Evolutionary conservation across 2,113 vertebrate species (phyloP).

Genomic region (Rafetus swinhoei): DNA sequence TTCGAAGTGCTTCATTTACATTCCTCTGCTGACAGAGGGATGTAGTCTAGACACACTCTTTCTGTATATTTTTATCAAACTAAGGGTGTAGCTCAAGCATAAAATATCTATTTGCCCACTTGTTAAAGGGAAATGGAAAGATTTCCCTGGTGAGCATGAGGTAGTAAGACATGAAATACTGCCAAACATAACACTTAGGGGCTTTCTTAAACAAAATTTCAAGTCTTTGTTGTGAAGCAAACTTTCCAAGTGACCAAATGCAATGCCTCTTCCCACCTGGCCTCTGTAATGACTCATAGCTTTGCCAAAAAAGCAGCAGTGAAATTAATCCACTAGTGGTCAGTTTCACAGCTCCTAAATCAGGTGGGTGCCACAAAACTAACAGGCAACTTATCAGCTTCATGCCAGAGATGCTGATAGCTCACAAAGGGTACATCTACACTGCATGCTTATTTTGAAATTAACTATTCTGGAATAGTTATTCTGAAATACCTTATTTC

Average conservation of each 20-base stretch:
- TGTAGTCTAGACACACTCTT: too few relatives aligned
- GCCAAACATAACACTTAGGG: neutral
- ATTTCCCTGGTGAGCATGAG: neutral
- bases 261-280: neutral
- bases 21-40: too few relatives aligned
- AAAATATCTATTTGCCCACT: neutral
- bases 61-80: neutral
- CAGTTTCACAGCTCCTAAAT: neutral
- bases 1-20: too few relatives aligned
- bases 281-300: neutral
- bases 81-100: neutral
- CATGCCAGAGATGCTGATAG: neutral
- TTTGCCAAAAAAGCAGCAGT: neutral
- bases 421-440: neutral
- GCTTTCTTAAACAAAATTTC: neutral
- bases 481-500: too few relatives aligned
- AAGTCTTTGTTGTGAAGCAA: neutral
- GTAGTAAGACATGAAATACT: neutral
- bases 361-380: neutral
- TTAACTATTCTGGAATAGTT: too few relatives aligned
- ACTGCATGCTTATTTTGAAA: too few relatives aligned
- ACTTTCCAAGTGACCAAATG: neutral
- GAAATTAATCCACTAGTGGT: neutral
- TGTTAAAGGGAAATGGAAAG: rapidly evolving
- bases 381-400: neutral